Conservation (phyloP, 2,888 invertebrate genomes). For the Eupelmus urozonus region DNA sequence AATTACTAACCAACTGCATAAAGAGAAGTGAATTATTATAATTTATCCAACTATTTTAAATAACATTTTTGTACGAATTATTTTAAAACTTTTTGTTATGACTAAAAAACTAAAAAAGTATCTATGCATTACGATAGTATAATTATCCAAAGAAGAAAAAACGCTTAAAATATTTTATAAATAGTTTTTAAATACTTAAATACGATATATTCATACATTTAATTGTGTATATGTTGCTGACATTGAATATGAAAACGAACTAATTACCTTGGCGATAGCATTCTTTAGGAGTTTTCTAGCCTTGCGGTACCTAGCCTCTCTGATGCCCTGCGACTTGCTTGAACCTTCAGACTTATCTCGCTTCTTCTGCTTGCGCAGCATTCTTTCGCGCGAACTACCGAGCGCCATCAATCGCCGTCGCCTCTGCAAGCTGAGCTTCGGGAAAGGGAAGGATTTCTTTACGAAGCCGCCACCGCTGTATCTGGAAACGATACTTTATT, state of each 20-base stretch:
- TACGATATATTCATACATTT: too few relatives aligned
- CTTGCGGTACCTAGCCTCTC: conserved; percentile 75
- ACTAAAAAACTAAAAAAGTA: too few relatives aligned
- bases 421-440: conserved; percentile 79
- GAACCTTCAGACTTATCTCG: conserved; percentile 67
- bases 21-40: too few relatives aligned
- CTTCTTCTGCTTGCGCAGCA: conserved; percentile 75
- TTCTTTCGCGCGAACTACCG: conserved; percentile 75
- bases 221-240: too few relatives aligned
- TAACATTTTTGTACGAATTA: neutral
- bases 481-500: conserved; percentile 61
- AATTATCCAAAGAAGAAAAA: too few relatives aligned
- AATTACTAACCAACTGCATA: neutral
- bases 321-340: conserved; percentile 70
- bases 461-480: conserved; percentile 80
- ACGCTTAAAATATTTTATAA: too few relatives aligned
- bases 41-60: neutral
- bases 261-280: conserved; percentile 76
- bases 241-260: neutral
- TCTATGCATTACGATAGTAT: too few relatives aligned
- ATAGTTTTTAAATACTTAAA: too few relatives aligned
- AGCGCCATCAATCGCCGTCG: conserved; percentile 78
- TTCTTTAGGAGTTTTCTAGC: conserved; percentile 77
- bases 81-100: too few relatives aligned
- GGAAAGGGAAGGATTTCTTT: conserved; percentile 80